Evolutionary conservation across 1,140 invertebrate species (phyloP).

Genomic region (Oscheius sp.): DNA sequence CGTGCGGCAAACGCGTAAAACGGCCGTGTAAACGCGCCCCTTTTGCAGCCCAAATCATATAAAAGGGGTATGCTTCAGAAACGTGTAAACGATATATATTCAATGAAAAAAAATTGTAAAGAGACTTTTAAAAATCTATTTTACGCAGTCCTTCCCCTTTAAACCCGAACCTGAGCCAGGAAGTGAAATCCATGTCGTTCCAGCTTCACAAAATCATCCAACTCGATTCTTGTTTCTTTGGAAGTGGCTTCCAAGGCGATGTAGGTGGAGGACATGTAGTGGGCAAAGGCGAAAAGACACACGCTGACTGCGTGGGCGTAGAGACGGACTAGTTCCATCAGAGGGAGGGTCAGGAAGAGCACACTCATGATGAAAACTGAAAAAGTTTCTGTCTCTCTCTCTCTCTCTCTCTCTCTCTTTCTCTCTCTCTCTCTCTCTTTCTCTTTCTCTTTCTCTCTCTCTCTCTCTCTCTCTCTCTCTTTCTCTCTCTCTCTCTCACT

Average conservation of each 20-base stretch:
- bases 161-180: slow-evolving; percentile 60
- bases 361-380: slow-evolving; percentile 65
- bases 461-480: too few species aligned
- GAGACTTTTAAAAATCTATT: background rate
- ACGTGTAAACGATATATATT: background rate
- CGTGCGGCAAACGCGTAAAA: too few species aligned
- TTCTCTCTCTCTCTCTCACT: too few species aligned
- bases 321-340: slow-evolving; percentile 64
- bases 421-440: too few species aligned
- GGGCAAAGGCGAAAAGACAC: slow-evolving; percentile 62
- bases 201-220: slow-evolving; percentile 49
- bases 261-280: slow-evolving; percentile 64
- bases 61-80: too few species aligned
- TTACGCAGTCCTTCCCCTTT: too few species aligned
- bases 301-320: slow-evolving; percentile 66
- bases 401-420: too few species aligned
- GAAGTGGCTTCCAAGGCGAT: slow-evolving; percentile 61
- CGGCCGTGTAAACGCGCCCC: too few species aligned
- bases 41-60: too few species aligned
- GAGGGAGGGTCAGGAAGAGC: slow-evolving; percentile 65
- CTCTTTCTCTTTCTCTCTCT: too few species aligned
- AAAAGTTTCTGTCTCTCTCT: slow-evolving; percentile 43
- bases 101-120: too few species aligned
- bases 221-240: slow-evolving; percentile 36
- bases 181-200: slow-evolving; percentile 59